These are phyloP conservation scores for Penaeus monodon DNA, from an alignment of 2,888 invertebrate genomes.

Conservation along the genomic window DNA sequence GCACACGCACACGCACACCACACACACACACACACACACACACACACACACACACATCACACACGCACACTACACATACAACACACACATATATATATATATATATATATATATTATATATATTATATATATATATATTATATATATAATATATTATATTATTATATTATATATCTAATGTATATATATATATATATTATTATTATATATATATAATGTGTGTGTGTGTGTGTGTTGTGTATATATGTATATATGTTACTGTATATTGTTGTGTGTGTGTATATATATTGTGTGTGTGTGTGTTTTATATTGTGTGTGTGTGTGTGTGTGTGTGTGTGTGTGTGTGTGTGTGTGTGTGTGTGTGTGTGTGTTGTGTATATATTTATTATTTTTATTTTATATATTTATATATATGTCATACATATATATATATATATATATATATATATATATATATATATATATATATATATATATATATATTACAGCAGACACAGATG, in stretches of 20 bases:
- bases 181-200: conserved; percentile 13
- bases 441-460: too few relatives aligned
- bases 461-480: not conserved
- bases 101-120: conserved; percentile 4
- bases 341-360: too few relatives aligned
- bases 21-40: not conserved
- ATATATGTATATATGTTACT: too few relatives aligned
- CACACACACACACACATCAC: not conserved
- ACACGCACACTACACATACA: not conserved
- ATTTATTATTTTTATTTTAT: too few relatives aligned
- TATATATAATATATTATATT: conserved; percentile 14
- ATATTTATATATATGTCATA: too few relatives aligned
- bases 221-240: too few relatives aligned
- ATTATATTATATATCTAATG: conserved; percentile 3
- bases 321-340: too few relatives aligned
- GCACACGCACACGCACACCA: not conserved
- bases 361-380: too few relatives aligned
- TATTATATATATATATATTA: conserved; percentile 11
- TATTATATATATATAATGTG: conserved; percentile 17
- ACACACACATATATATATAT: conserved; percentile 2
- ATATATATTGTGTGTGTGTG: too few relatives aligned
- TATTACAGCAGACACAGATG: too few relatives aligned
- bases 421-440: not conserved
- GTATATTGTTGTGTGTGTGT: too few relatives aligned
- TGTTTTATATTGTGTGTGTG: too few relatives aligned